Base-by-base conservation (phyloP, 2,888 invertebrate genomes). In the Synanthedon myopaeformis region DNA sequence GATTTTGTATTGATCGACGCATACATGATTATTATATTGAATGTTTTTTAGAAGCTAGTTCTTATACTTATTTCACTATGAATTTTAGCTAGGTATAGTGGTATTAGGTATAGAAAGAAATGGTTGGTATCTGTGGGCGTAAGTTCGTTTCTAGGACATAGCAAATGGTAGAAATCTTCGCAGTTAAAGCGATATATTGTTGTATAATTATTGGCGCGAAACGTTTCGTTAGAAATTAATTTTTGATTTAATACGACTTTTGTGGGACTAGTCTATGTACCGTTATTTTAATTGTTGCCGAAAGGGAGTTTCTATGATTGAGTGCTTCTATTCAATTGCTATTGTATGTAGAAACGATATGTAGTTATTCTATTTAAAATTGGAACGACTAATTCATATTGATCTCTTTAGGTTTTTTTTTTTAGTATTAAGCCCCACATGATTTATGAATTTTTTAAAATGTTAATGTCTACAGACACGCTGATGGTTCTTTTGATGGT, bases 11-110 rank as follows among this genome's bases (percentile, higher is more conserved):
- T 12, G 10, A 28, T 51, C 35, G 52, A 13, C n/a, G 28, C 50
- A 58, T 55, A 35, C 42, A 50, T 23, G 49, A 8, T 53, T 35
- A 56, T 28, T 23, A 52, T 52, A 23, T 57, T 53, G 55, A 51
- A 49, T 63, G 69, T 77, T 81, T 84, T 84, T 86, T 82, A 75
- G 82, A 82, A 79, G 80, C 80, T 75, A 81, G 78, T 76, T 84
- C 84, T 80, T 83, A 82, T 83, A 84, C 78, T 81, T 84, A 85
- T 86, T 87, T 82, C 70, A 74, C 81, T 86, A 86, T 86, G 87
- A 86, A 87, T 82, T 85, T 86, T 83, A 86, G 87, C 72, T 86
- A 85, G 80, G 69, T 82, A 79, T 82, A 77, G 72, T 64, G 55
- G 74, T 74, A 70, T 76, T 77, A 76, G 76, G 74, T 84, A 80